Conservation (phyloP, 2,113 vertebrate species). For the Brachyhypopomus gauderio region DNA sequence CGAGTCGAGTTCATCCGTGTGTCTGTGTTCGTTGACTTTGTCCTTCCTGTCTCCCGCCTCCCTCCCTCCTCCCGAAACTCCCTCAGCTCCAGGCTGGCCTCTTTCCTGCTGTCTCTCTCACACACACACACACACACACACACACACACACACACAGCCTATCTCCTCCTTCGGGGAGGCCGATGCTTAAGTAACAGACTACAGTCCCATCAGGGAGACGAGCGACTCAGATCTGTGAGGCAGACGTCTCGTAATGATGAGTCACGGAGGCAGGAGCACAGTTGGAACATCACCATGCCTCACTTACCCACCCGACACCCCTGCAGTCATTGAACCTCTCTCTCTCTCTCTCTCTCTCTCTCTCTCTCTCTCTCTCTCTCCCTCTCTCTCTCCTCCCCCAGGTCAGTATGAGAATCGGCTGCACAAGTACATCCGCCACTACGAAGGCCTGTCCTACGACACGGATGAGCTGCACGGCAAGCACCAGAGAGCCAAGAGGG, state of each 20-base stretch:
- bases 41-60: no score
- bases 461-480: constrained; percentile 87
- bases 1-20: no score
- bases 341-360: neutral
- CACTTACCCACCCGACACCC: neutral
- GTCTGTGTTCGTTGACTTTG: no score
- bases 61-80: no score
- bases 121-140: no score
- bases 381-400: constrained; percentile 54
- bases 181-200: neutral
- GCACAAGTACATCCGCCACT: constrained; percentile 91
- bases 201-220: neutral
- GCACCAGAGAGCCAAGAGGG: constrained; percentile 97
- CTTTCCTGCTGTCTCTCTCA: no score
- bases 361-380: neutral
- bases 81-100: no score
- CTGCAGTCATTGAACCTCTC: no score
- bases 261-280: neutral
- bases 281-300: neutral
- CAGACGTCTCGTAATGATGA: neutral
- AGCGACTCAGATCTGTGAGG: neutral
- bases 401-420: constrained; percentile 88
- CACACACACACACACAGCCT: no score
- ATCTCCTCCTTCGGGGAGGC: neutral
- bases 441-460: constrained; percentile 93